These are phyloP conservation scores for Volucella zonaria DNA, from an alignment of 2,888 invertebrate genomes.

Conservation along the genomic window DNA sequence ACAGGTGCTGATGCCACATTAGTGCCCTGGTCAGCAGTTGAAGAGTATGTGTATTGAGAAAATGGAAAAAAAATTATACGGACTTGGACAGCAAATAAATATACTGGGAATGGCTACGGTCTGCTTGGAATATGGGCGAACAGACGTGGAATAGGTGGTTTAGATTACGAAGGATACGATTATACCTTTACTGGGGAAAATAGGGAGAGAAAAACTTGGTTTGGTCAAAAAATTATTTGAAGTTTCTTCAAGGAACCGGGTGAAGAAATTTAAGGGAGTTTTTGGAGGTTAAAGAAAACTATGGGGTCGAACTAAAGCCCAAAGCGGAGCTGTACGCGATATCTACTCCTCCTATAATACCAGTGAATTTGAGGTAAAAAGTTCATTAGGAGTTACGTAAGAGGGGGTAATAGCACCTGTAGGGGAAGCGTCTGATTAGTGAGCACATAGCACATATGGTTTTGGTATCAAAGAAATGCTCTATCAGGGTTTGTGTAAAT, in stretches of 20 bases:
- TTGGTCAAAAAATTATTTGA: slow-evolving; percentile 20
- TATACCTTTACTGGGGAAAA: slow-evolving; percentile 10
- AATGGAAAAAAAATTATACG: not conserved
- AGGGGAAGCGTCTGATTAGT: no score
- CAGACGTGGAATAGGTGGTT: not conserved
- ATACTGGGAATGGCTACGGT: slow-evolving; percentile 4
- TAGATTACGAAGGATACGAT: slow-evolving; percentile 7
- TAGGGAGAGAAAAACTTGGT: slow-evolving; percentile 30
- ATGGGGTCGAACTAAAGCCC: slow-evolving; percentile 10
- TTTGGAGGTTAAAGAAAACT: slow-evolving; percentile 15
- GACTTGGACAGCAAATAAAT: slow-evolving; percentile 17
- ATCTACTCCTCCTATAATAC: slow-evolving; percentile 23
- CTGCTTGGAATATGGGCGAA: slow-evolving; percentile 4
- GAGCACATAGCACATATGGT: no score
- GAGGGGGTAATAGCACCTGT: no score
- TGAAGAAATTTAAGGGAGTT: slow-evolving; percentile 14
- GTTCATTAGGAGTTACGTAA: not conserved
- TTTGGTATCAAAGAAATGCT: no score
- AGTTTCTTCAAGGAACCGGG: slow-evolving; percentile 22
- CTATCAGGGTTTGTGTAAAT: no score
- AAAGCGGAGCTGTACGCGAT: slow-evolving; percentile 14
- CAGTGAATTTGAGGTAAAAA: slow-evolving; percentile 15
- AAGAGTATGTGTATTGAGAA: not conserved
- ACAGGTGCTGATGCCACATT: no score
- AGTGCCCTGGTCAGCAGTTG: slow-evolving; percentile 3